Percentiles rank a stretch among this genome's conserved stretches.
Conservation (phyloP, 2,888 invertebrate species). For the Tenthredo scrophulariae region DNA sequence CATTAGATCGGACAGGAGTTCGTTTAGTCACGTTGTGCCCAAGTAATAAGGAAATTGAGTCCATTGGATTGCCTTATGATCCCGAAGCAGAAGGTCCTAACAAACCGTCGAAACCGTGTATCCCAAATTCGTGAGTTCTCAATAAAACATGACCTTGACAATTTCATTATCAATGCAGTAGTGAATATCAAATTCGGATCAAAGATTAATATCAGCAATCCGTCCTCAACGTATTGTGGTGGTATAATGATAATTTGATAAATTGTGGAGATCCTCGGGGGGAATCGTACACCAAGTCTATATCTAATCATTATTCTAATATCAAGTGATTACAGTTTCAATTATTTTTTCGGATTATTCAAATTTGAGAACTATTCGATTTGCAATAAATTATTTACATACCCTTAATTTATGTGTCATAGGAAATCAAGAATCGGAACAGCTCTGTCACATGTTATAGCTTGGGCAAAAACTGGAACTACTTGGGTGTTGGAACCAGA, state of each 20-base stretch:
- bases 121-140: neutral
- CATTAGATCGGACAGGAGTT: neutral
- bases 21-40: neutral
- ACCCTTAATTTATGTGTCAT: neutral
- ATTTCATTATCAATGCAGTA: neutral
- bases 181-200: neutral
- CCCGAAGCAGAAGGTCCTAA: neutral
- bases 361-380: no score
- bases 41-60: neutral
- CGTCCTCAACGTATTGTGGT: neutral
- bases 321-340: no score
- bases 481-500: constrained; percentile 70
- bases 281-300: no score
- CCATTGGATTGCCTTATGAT: neutral
- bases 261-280: neutral
- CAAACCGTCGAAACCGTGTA: neutral
- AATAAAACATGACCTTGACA: neutral
- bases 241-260: neutral
- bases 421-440: constrained; percentile 62
- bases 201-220: neutral
- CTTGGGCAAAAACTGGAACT: constrained; percentile 66
- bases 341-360: no score
- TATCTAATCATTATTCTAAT: no score
- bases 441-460: constrained; percentile 65
- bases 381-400: no score